Evolutionary conservation across 2,113 vertebrate genomes (phyloP), one percentile per base, ranked within the genome.

Genomic region (Dipodomys spectabilis): DNA sequence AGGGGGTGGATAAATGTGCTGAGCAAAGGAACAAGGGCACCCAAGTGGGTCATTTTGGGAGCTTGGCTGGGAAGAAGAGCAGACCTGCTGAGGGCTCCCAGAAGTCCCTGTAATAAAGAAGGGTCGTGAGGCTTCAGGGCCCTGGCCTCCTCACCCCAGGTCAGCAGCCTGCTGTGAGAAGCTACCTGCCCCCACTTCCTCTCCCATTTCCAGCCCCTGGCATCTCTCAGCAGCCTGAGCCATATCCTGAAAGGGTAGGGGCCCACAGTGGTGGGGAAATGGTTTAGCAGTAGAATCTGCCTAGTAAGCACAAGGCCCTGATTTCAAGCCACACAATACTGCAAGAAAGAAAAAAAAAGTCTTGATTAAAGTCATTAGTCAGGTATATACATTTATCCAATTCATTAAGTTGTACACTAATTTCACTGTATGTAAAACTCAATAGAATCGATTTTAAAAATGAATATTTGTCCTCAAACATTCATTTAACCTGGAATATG

Each of bases 21-120:
- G 16, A 6, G 23, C 6, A 11, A 62, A 68, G 69, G 25, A 16
- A 39, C 23, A 45, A 68, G 27, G 71, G 44, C 39, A 44, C 20
- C 19, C 11, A 0, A 0, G 8, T 28, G 1, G 1, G 23, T 23
- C 57, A 7, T n/a, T 32, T 8, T 9, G 25, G 11, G 28, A 57
- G 35, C 83, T 72, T 30, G 20, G 39, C 15, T 13, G 13, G 7
- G 73, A 25, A 19, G 10, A 8, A 12, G 19, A 81, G 7, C 18
- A 27, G 35, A 49, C 3, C 39, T 16, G 13, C 0, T 2, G 28
- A 57, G 13, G 16, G 10, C 9, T 35, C 60, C 19, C 28, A 28
- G 30, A 53, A 57, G 32, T 39, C 0, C 72, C 80, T 64, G 1
- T 0, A 44, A 16, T 16, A n/a, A 30, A 32, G 71, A 93, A 60